Evolutionary conservation across 2,888 invertebrate genomes (phyloP).

Genomic region (Timandra comae): DNA sequence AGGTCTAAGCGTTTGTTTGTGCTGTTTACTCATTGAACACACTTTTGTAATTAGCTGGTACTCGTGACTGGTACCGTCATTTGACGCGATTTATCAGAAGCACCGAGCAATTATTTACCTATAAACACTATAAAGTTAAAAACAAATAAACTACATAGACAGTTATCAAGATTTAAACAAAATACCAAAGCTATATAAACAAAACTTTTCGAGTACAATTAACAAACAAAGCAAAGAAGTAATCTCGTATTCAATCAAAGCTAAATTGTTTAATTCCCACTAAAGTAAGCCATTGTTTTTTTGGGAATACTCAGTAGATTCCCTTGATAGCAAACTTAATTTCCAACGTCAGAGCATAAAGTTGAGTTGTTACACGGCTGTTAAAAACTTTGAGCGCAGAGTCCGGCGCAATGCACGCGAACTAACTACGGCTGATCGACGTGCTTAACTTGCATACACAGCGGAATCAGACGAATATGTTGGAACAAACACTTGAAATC

Average conservation of each 20-base stretch:
- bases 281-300: conserved; percentile 13
- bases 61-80: no score
- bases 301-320: conserved; percentile 18
- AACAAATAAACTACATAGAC: no score
- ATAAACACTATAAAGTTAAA: no score
- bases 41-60: conserved; percentile 49
- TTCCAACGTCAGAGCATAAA: conserved; percentile 34
- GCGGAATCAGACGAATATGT: conserved; percentile 5
- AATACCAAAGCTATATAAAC: no score
- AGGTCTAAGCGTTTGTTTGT: conserved; percentile 51
- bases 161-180: no score
- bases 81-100: no score
- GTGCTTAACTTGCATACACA: conserved; percentile 19
- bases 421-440: conserved; percentile 43
- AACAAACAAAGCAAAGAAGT: no score
- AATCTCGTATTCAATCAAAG: conserved; percentile 2
- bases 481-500: neutral
- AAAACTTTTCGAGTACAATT: no score
- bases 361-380: conserved; percentile 51
- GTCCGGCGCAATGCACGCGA: conserved; percentile 46
- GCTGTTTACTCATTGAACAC: conserved; percentile 35
- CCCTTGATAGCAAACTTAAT: conserved; percentile 26
- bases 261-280: conserved; percentile 16
- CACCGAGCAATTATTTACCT: no score
- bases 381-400: conserved; percentile 48